phyloP scores from a whole-genome alignment of 2,888 invertebrate genomes.

The Papilio demoleus region DNA sequence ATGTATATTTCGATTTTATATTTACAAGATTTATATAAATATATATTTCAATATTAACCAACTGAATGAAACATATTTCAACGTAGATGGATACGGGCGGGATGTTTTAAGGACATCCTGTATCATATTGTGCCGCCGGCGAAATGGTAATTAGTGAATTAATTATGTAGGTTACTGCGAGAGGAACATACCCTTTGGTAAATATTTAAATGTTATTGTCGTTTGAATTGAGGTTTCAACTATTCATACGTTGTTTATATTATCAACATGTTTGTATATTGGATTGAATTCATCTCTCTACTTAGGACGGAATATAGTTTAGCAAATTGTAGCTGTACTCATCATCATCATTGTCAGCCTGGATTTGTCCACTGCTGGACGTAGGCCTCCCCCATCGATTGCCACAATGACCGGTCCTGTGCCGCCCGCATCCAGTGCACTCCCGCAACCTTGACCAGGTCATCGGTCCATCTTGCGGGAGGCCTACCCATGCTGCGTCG shows the following conservation, averaged over 20 bases:
- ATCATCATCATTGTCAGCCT: too few relatives aligned
- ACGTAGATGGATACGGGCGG: slow-evolving; percentile 41
- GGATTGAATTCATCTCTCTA: too few relatives aligned
- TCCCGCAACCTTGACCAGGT: too few relatives aligned
- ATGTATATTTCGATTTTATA: neutral
- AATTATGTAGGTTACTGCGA: slow-evolving; percentile 47
- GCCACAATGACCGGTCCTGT: too few relatives aligned
- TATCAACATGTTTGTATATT: neutral
- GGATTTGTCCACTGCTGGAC: too few relatives aligned
- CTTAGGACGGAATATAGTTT: too few relatives aligned
- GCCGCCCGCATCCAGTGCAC: too few relatives aligned
- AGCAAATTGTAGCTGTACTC: too few relatives aligned
- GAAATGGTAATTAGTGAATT: slow-evolving; percentile 72
- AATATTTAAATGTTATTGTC: slow-evolving; percentile 36
- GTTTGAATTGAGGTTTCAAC: slow-evolving; percentile 47
- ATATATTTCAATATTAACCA: slow-evolving; percentile 15
- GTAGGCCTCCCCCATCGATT: too few relatives aligned
- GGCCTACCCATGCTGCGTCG: too few relatives aligned
- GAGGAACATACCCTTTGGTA: slow-evolving; percentile 28
- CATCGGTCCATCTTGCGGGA: too few relatives aligned
- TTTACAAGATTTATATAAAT: neutral
- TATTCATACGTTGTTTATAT: slow-evolving; percentile 8
- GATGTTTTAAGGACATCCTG: slow-evolving; percentile 65
- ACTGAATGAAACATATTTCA: slow-evolving; percentile 27
- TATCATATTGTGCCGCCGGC: slow-evolving; percentile 58